Percentiles rank a stretch among this genome's conserved stretches.
Conservation (phyloP, 2,797 vertebrate genomes). For the Coregonus suidteri region DNA sequence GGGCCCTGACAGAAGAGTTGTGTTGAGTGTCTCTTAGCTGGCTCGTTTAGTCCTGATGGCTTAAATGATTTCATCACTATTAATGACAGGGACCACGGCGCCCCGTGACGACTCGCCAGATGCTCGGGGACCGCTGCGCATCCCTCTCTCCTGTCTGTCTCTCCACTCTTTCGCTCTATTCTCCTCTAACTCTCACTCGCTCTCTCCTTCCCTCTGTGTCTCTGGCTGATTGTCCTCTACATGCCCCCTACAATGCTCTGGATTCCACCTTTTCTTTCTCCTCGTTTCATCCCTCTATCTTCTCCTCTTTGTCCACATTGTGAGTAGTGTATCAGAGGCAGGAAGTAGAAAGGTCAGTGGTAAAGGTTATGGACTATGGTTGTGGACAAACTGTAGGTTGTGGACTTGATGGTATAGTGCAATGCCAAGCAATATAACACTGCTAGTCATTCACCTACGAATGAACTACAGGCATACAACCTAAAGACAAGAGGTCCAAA, state of each 20-base stretch:
- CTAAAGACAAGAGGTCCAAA: not conserved
- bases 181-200: constrained; percentile 27
- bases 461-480: not conserved
- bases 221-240: not conserved
- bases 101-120: constrained; percentile 89
- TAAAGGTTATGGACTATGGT: too few species aligned
- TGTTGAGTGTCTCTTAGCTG: constrained; percentile 92
- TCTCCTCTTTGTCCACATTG: not conserved
- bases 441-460: not conserved
- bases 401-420: not conserved
- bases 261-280: not conserved
- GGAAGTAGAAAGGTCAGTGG: not conserved
- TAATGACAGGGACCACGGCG: constrained; percentile 94
- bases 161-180: constrained; percentile 13
- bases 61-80: constrained; percentile 99
- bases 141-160: constrained; percentile 62
- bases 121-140: constrained; percentile 89
- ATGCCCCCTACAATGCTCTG: not conserved
- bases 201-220: constrained; percentile 13
- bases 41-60: constrained; percentile 98
- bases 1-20: constrained; percentile 77
- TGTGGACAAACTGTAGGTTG: not conserved
- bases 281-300: constrained; percentile 29
- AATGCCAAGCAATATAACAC: not conserved
- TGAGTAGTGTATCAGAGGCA: not conserved